A percentile compares a stretch with the other conserved stretches of the same genome.
Evolutionary conservation across 2,113 vertebrate species (phyloP).

Genomic region (Rhinoptilus africanus): DNA sequence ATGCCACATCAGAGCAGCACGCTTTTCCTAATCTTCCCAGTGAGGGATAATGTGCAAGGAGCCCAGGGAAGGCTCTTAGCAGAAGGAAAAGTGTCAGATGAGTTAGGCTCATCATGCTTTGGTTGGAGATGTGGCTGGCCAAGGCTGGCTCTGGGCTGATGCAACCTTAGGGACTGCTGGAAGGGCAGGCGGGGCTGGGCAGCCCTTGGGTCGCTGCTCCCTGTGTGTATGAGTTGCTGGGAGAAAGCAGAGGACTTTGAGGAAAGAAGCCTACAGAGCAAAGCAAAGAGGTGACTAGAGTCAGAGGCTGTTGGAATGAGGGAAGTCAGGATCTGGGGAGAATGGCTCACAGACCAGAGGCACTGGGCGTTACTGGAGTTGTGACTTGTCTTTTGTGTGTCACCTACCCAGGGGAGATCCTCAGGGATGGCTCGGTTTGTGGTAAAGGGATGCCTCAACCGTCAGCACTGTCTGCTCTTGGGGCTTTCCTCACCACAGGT

Average conservation of each 20-base stretch:
- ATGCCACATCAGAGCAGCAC: background rate
- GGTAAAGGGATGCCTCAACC: background rate
- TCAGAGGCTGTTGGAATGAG: background rate
- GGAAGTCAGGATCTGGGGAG: background rate
- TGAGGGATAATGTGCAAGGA: background rate
- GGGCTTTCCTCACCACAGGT: background rate
- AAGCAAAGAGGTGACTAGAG: background rate
- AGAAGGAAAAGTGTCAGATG: background rate
- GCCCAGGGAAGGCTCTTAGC: background rate
- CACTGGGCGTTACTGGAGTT: background rate
- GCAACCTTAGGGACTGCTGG: background rate
- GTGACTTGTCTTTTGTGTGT: background rate
- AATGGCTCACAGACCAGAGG: fast-evolving
- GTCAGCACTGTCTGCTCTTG: background rate
- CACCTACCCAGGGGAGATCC: background rate
- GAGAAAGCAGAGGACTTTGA: background rate
- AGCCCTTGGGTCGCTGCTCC: background rate
- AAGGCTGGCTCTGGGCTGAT: background rate
- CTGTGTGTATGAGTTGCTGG: background rate
- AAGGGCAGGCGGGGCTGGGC: background rate
- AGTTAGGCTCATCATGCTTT: background rate
- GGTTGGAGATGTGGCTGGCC: background rate
- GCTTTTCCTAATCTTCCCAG: background rate
- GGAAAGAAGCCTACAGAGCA: background rate
- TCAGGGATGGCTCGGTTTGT: background rate